These are phyloP conservation scores for Brevipalpus yothersi DNA, from an alignment of 1,140 invertebrate species.

Conservation along the genomic window DNA sequence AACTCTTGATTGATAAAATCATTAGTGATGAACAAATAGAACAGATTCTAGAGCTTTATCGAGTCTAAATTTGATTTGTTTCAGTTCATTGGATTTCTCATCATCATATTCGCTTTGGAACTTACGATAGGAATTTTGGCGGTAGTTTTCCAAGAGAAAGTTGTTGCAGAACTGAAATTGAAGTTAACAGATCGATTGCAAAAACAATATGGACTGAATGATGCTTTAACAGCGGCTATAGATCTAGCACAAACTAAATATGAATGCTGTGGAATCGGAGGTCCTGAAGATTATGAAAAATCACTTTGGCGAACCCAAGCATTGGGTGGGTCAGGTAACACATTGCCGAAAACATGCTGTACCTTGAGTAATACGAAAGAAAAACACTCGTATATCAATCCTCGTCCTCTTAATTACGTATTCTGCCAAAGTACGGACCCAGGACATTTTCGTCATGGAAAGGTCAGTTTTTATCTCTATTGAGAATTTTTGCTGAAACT, in stretches of 20 bases:
- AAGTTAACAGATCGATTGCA: slow-evolving; percentile 41
- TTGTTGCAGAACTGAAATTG: slow-evolving; percentile 39
- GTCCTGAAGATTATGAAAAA: slow-evolving; percentile 49
- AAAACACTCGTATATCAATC: slow-evolving; percentile 39
- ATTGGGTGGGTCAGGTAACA: slow-evolving; percentile 6
- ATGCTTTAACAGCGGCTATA: slow-evolving; percentile 49
- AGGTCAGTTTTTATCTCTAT: slow-evolving; percentile 1
- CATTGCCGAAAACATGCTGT: slow-evolving; percentile 53
- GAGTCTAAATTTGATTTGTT: slow-evolving; percentile 14
- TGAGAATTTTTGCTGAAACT: not conserved
- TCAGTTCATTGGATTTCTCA: slow-evolving; percentile 43
- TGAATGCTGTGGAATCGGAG: slow-evolving; percentile 54
- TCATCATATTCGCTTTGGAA: slow-evolving; percentile 39
- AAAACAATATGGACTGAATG: slow-evolving; percentile 41
- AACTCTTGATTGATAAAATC: too few relatives aligned
- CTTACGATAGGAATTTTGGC: slow-evolving; percentile 41
- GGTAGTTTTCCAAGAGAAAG: slow-evolving; percentile 47
- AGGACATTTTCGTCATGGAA: slow-evolving; percentile 5
- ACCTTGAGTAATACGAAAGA: slow-evolving; percentile 32
- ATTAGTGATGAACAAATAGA: too few relatives aligned
- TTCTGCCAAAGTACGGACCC: slow-evolving; percentile 39
- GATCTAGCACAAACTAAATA: slow-evolving; percentile 44
- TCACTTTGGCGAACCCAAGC: slow-evolving; percentile 33
- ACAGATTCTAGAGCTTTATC: too few relatives aligned
- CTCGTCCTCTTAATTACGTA: slow-evolving; percentile 37